phyloP scores from a whole-genome alignment of 2,888 invertebrate genomes.

The Dichetophora obliterata region DNA sequence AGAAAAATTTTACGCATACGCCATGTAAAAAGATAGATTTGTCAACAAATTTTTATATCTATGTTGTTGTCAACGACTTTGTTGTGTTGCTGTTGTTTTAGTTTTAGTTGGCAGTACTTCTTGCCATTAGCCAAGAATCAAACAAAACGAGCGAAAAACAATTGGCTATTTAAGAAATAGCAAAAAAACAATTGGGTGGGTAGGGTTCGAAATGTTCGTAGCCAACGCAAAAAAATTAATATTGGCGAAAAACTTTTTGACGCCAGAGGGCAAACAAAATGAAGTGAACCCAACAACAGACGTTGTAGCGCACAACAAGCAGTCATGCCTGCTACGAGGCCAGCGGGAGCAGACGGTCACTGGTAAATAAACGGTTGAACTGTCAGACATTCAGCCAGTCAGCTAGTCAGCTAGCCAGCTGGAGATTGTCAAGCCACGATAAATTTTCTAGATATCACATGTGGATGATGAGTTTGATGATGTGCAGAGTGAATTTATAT shows the following conservation, averaged over 20 bases:
- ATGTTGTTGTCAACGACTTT: slow-evolving; percentile 13
- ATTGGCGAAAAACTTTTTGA: slow-evolving; percentile 53
- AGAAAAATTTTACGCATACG: slow-evolving; percentile 15
- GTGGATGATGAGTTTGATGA: slow-evolving; percentile 26
- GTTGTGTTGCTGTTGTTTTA: slow-evolving; percentile 11
- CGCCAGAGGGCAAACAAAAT: slow-evolving; percentile 50
- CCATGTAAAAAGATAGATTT: slow-evolving; percentile 45
- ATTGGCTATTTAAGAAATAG: slow-evolving; percentile 47
- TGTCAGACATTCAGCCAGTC: background rate
- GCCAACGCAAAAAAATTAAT: slow-evolving; percentile 37
- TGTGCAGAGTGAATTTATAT: slow-evolving; percentile 16
- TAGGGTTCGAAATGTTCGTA: slow-evolving; percentile 38
- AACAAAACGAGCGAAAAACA: slow-evolving; percentile 47
- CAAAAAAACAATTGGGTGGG: slow-evolving; percentile 10
- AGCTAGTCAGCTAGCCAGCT: background rate
- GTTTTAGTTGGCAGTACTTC: slow-evolving; percentile 37
- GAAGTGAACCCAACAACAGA: slow-evolving; percentile 8
- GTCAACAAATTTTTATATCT: slow-evolving; percentile 53
- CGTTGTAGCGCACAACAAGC: background rate
- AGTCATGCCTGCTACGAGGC: background rate
- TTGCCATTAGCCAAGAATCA: slow-evolving; percentile 46
- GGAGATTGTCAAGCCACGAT: slow-evolving; percentile 21
- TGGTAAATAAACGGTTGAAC: background rate
- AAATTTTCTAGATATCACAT: slow-evolving; percentile 12
- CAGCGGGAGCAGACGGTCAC: background rate